Evolutionary conservation across 2,888 invertebrate species (phyloP).

Genomic region (Chymomyza caudatula): DNA sequence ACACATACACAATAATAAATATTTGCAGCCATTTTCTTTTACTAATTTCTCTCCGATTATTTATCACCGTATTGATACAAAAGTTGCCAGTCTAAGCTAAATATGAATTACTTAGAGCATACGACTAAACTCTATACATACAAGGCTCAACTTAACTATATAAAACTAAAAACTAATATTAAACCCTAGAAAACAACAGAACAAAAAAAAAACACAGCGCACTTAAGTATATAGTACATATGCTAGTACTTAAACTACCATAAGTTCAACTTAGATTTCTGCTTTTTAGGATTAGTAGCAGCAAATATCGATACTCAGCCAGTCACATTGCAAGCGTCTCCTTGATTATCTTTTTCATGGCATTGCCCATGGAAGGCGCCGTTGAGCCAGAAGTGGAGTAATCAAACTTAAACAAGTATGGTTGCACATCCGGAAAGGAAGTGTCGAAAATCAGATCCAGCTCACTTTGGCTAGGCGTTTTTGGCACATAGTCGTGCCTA

Average conservation of each 20-base stretch:
- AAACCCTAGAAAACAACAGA: slow-evolving; percentile 4
- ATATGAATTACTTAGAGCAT: background rate
- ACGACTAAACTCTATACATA: too few species aligned
- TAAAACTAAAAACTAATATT: background rate
- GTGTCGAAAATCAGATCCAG: slow-evolving; percentile 97
- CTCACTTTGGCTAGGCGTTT: slow-evolving; percentile 95
- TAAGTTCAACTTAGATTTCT: background rate
- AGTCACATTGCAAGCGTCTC: slow-evolving; percentile 90
- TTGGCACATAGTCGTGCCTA: slow-evolving; percentile 96
- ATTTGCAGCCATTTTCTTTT: background rate
- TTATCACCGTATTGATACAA: background rate
- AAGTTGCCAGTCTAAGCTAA: background rate
- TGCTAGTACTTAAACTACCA: background rate
- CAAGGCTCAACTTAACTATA: too few species aligned
- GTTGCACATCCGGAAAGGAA: slow-evolving; percentile 94
- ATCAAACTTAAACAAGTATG: slow-evolving; percentile 95
- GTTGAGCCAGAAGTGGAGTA: slow-evolving; percentile 89
- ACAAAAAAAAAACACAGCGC: slow-evolving; percentile 11
- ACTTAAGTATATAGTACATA: background rate
- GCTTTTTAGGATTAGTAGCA: slow-evolving; percentile 26
- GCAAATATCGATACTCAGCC: slow-evolving; percentile 34
- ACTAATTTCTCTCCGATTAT: background rate
- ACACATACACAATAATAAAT: background rate
- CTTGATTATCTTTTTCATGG: slow-evolving; percentile 91
- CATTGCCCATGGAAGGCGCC: slow-evolving; percentile 89